phyloP scores from a whole-genome alignment of 1,140 invertebrate species.

The Palaemon carinicauda region DNA sequence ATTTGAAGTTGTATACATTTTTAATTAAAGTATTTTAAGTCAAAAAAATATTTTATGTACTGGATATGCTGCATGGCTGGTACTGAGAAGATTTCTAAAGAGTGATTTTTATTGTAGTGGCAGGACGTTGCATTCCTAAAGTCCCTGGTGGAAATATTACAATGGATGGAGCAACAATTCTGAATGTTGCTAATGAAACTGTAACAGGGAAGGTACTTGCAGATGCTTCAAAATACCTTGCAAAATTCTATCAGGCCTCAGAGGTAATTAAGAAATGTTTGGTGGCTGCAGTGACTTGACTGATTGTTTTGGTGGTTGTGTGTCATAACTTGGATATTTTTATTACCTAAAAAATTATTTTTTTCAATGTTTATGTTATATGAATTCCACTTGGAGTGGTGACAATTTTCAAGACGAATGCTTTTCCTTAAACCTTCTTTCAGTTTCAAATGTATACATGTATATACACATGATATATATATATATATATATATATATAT shows the following conservation, averaged over 20 bases:
- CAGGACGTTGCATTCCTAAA: constrained; percentile 55
- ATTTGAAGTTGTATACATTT: too few species aligned
- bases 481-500: too few species aligned
- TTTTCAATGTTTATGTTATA: too few species aligned
- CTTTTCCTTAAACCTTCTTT: too few species aligned
- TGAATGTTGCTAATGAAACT: neutral
- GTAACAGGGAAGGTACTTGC: constrained; percentile 32
- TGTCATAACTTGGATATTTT: too few species aligned
- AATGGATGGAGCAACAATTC: neutral
- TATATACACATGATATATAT: too few species aligned
- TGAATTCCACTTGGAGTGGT: too few species aligned
- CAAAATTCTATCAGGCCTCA: constrained; percentile 45
- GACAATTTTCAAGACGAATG: too few species aligned
- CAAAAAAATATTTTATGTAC: too few species aligned
- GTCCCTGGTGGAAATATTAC: constrained; percentile 21
- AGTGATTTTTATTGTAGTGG: constrained; percentile 43
- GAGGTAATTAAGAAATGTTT: constrained; percentile 42
- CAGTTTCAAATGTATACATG: too few species aligned
- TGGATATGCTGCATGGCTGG: neutral
- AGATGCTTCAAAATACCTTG: constrained; percentile 36
- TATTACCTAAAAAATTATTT: too few species aligned
- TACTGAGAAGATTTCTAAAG: neutral
- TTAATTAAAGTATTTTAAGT: too few species aligned
- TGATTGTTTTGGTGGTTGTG: neutral
- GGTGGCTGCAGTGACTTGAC: neutral